phyloP scores from a whole-genome alignment of 2,797 vertebrate species.

The Halcyon smyrnensis region DNA sequence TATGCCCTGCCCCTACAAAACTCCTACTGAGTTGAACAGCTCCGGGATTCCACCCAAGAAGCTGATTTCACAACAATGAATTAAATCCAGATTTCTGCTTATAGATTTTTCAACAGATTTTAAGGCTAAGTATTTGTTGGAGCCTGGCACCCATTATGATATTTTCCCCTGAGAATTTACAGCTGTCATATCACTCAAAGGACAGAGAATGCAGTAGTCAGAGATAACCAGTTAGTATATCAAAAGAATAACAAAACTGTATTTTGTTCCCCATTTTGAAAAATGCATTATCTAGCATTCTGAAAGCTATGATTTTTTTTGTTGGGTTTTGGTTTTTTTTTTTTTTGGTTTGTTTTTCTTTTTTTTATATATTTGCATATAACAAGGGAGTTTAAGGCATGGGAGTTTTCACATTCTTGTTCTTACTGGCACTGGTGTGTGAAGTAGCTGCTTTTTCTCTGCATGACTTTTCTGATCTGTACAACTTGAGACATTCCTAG shows the following conservation, averaged over 20 bases:
- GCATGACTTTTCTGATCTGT: background rate
- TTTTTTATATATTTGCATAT: background rate
- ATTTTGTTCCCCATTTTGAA: background rate
- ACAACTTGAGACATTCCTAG: background rate
- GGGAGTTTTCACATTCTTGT: background rate
- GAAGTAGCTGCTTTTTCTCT: background rate
- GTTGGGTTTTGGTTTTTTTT: no score
- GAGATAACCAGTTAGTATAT: background rate
- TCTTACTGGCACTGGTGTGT: background rate
- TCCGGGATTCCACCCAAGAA: background rate
- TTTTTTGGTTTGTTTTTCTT: background rate
- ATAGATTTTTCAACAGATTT: background rate
- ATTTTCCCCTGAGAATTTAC: background rate
- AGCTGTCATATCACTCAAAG: background rate
- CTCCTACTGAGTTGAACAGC: background rate
- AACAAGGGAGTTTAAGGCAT: background rate
- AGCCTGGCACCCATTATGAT: background rate
- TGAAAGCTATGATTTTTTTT: background rate
- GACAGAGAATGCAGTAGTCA: background rate
- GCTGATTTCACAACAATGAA: background rate
- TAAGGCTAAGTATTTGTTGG: background rate
- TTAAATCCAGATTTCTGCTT: background rate
- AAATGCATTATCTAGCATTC: background rate
- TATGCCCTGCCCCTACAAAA: fast-evolving
- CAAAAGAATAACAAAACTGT: background rate